These are phyloP conservation scores for Scaptomyza montana DNA, from an alignment of 1,140 invertebrate species.

Conservation along the genomic window DNA sequence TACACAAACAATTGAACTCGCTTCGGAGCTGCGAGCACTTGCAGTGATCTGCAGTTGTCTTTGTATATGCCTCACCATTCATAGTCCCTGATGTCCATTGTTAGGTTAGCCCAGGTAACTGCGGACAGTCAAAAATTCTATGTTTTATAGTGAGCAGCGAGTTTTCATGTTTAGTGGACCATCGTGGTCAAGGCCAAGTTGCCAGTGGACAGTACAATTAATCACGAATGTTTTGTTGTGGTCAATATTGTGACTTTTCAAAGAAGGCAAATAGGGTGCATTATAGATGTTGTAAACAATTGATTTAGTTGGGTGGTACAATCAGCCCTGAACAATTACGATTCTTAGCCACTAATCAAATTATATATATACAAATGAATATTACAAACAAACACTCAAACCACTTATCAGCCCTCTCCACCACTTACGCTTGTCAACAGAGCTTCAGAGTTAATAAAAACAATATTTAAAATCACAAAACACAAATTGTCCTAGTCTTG, in stretches of 20 bases:
- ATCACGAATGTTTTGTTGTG: constrained; percentile 60
- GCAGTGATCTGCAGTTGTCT: constrained; percentile 75
- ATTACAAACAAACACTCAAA: constrained; percentile 62
- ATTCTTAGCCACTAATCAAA: constrained; percentile 72
- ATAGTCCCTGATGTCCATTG: constrained; percentile 37
- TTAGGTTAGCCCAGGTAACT: constrained; percentile 19
- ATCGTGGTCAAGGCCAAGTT: constrained; percentile 44
- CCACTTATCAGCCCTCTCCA: constrained; percentile 63
- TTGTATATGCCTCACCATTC: constrained; percentile 35
- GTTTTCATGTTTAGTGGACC: constrained; percentile 45
- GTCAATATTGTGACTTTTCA: constrained; percentile 73
- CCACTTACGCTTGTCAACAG: constrained; percentile 54
- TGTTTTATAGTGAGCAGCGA: constrained; percentile 9
- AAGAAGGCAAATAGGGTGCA: constrained; percentile 32
- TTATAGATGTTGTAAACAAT: constrained; percentile 5
- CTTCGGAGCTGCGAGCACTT: constrained; percentile 62
- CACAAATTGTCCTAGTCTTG: constrained; percentile 39
- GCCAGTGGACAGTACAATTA: constrained; percentile 55
- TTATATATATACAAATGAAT: constrained; percentile 48
- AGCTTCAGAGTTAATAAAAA: constrained; percentile 66
- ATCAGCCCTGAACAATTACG: constrained; percentile 28
- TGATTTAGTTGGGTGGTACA: constrained; percentile 4
- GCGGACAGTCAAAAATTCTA: constrained; percentile 33
- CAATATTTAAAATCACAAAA: constrained; percentile 68
- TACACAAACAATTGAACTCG: constrained; percentile 26